Evolutionary conservation across 2,113 vertebrate species (phyloP).

Genomic region (Potamarius usumacintae): DNA sequence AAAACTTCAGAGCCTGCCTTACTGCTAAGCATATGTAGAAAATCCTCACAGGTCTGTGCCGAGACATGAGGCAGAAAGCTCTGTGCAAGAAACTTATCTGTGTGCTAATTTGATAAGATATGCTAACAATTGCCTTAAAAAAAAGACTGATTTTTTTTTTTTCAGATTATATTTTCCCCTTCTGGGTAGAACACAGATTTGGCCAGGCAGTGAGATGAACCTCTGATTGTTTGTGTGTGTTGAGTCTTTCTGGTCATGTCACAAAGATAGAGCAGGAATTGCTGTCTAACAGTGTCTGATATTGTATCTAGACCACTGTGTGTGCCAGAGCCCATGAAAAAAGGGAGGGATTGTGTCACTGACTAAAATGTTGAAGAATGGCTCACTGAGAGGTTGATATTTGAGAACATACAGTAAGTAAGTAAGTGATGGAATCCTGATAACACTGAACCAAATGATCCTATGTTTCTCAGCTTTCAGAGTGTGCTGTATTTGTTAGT

Average conservation of each 20-base stretch:
- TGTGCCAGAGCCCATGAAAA: constrained; percentile 59
- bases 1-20: constrained; percentile 32
- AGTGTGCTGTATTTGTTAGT: neutral
- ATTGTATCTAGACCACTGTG: constrained; percentile 67
- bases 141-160: constrained; percentile 65
- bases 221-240: constrained; percentile 63
- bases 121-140: constrained; percentile 69
- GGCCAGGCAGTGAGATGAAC: constrained; percentile 62
- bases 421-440: constrained; percentile 42
- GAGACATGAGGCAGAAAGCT: constrained; percentile 63
- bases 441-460: constrained; percentile 17
- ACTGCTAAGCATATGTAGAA: constrained; percentile 48
- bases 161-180: constrained; percentile 54
- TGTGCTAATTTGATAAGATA: constrained; percentile 69
- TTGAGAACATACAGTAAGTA: constrained; percentile 47
- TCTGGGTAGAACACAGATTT: constrained; percentile 53
- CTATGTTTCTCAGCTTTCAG: constrained; percentile 20
- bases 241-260: constrained; percentile 61
- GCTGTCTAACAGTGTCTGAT: constrained; percentile 64
- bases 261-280: constrained; percentile 61
- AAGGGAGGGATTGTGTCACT: constrained; percentile 41
- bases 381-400: constrained; percentile 43
- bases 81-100: constrained; percentile 61
- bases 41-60: constrained; percentile 57
- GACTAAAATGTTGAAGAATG: constrained; percentile 32